phyloP scores from a whole-genome alignment of 2,797 vertebrate species.

The Pogoniulus pusillus region DNA sequence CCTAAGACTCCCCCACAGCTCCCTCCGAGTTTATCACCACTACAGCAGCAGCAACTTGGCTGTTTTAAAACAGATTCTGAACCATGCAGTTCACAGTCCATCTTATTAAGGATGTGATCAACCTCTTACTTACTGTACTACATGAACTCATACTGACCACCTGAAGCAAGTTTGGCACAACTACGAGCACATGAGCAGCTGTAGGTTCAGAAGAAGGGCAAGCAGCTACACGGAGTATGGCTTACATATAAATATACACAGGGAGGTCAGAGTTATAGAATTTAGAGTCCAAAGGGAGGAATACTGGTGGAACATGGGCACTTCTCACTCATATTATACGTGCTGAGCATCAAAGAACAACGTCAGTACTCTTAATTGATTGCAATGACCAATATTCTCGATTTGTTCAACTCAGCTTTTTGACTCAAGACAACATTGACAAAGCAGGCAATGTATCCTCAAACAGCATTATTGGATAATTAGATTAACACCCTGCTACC shows the following conservation, averaged over 20 bases:
- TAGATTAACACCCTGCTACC: neutral
- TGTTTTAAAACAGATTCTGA: neutral
- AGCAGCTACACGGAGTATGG: neutral
- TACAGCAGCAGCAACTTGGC: neutral
- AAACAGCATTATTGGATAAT: neutral
- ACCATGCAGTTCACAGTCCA: neutral
- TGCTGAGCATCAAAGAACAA: neutral
- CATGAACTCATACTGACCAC: neutral
- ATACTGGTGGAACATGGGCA: neutral
- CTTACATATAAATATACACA: neutral
- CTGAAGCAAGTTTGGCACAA: neutral
- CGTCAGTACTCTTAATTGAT: neutral
- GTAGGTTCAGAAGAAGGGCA: neutral
- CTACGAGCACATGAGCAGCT: neutral
- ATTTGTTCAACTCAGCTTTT: neutral
- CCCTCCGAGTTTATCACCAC: neutral
- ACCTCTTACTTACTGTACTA: neutral
- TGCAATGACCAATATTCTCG: neutral
- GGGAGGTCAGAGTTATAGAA: neutral
- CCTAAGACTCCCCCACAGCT: neutral
- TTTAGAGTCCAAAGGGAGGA: neutral
- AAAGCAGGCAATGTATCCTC: neutral
- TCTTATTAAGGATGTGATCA: neutral
- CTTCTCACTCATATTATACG: neutral
- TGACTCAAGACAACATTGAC: neutral